Percentiles rank a stretch among this genome's conserved stretches.
Conservation (phyloP, 2,113 vertebrate species). For the Platycercus adscitus region DNA sequence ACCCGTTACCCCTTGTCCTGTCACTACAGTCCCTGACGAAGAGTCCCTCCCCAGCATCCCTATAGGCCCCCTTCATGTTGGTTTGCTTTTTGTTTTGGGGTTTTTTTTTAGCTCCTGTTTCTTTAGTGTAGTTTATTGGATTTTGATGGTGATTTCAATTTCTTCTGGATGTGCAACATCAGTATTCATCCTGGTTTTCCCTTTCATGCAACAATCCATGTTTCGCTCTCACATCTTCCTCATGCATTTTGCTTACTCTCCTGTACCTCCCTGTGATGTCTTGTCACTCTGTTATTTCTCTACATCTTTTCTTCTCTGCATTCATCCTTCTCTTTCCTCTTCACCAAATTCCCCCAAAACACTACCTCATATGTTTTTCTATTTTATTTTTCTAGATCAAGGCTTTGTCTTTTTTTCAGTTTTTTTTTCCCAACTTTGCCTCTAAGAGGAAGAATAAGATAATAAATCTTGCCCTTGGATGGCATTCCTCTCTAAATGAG, state of each 20-base stretch:
- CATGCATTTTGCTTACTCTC: not conserved
- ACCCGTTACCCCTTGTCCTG: too few species aligned
- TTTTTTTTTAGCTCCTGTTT: not conserved
- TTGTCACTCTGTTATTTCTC: not conserved
- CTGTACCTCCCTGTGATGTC: not conserved
- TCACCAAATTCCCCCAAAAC: not conserved
- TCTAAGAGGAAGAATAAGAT: not conserved
- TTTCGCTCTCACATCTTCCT: not conserved
- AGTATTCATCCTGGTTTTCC: not conserved
- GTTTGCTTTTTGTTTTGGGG: not conserved
- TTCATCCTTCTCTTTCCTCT: not conserved
- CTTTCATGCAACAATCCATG: not conserved
- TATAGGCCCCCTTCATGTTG: too few species aligned
- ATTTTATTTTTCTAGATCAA: not conserved
- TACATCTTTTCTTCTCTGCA: not conserved
- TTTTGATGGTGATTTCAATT: not conserved
- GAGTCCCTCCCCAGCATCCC: too few species aligned
- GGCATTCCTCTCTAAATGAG: conserved; percentile 3
- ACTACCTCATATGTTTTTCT: not conserved
- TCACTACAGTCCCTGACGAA: too few species aligned
- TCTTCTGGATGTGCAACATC: not conserved
- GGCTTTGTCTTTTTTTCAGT: not conserved
- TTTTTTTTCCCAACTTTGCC: not conserved
- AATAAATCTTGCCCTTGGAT: not conserved
- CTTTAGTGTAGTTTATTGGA: not conserved